Evolutionary conservation across 2,113 vertebrate genomes (phyloP), one percentile per base, ranked within the genome.

Genomic region (Grammomys dolichurus): DNA sequence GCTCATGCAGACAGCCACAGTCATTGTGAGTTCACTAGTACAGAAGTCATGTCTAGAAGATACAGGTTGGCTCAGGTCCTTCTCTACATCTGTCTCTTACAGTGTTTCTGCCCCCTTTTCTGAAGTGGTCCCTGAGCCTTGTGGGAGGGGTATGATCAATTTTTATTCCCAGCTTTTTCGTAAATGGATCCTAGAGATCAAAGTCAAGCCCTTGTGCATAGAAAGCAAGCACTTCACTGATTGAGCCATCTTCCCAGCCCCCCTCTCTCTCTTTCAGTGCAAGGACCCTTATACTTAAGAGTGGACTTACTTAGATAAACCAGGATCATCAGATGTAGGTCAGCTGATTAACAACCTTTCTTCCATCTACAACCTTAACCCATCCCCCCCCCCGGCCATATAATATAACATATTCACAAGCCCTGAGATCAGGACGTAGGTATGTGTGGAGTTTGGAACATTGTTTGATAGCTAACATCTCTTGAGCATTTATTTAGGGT

Each of bases 351-450:
- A 40, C 70, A 43, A 58, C 24, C 48, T 40, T 58, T 40, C 1
- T 60, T 60, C n/a, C n/a, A 90, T 26, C 56, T 77, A 12, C 28
- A 77, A 48, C 58, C 19, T 40, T 43, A 40, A 75, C 51, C 26
- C 6, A 6, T 11, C 24, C n/a, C 31, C 56, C 17, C 7, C 9
- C 2, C 2, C 60, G 16, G 3, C 3, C 31, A 65, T 36, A 31
- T 60, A 60, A 36, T n/a, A 22, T 63, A 58, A 33, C 54, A 63
- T 73, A 60, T 20, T 60, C 40, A 48, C 20, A 65, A 24, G 13
- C 46, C 58, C 75, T 20, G 43, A 67, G 33, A 67, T 36, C 56
- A 17, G n/a, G n/a, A 43, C 8, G 16, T 75, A 17, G 10, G 20
- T 12, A 60, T 60, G n/a, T 33, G 22, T 60, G 54, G 26, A n/a